Conservation (phyloP, 2,888 invertebrate genomes). For the Maniola hyperantus region DNA sequence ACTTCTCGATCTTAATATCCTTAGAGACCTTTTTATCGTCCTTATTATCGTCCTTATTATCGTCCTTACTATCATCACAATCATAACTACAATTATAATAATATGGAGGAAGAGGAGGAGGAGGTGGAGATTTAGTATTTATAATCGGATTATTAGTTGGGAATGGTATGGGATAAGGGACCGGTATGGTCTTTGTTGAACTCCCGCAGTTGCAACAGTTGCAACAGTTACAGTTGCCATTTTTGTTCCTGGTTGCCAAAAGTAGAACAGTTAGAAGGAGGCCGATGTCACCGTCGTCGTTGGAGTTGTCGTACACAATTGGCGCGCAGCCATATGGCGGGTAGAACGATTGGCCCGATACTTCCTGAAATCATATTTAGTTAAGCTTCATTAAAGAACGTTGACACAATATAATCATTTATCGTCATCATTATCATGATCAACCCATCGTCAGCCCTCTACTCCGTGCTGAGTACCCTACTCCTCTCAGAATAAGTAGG, state of each 20-base stretch:
- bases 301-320: slow-evolving; percentile 46
- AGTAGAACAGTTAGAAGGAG: slow-evolving; percentile 58
- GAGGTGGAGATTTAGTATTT: slow-evolving; percentile 22
- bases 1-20: too few relatives aligned
- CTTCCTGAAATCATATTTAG: slow-evolving; percentile 41
- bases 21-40: too few relatives aligned
- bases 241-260: slow-evolving; percentile 52
- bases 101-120: too few relatives aligned
- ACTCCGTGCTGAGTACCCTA: too few relatives aligned
- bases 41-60: neutral
- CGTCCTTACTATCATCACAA: slow-evolving; percentile 8
- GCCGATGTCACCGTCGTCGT: slow-evolving; percentile 60
- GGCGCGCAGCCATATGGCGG: slow-evolving; percentile 48
- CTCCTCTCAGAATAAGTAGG: too few relatives aligned
- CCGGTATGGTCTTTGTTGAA: slow-evolving; percentile 50
- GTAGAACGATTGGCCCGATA: slow-evolving; percentile 42
- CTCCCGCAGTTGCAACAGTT: slow-evolving; percentile 49
- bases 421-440: neutral
- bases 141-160: slow-evolving; percentile 60
- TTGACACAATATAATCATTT: neutral
- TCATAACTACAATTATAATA: slow-evolving; percentile 33
- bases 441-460: too few relatives aligned
- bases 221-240: slow-evolving; percentile 46
- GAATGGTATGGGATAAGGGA: slow-evolving; percentile 62
- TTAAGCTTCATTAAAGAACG: slow-evolving; percentile 18